A percentile compares a stretch with the other conserved stretches of the same genome.
Evolutionary conservation across 2,888 invertebrate genomes (phyloP).

Genomic region (Linnaemya tessellans): DNA sequence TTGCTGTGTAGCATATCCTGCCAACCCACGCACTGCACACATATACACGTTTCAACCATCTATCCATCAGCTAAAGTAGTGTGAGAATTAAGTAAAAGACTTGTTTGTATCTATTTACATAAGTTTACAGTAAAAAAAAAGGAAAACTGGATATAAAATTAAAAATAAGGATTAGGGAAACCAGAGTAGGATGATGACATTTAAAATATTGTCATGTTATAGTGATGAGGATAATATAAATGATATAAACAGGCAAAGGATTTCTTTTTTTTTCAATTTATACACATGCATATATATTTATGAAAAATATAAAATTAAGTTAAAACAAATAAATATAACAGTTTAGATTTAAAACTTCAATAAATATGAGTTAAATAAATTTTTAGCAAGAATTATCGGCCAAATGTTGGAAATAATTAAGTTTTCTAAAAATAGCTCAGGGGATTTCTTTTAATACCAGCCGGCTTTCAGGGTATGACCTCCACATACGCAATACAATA

Average conservation of each 20-base stretch:
- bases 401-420: no score
- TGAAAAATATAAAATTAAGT: no score
- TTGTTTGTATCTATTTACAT: conserved; percentile 26
- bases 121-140: conserved; percentile 12
- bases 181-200: conserved; percentile 25
- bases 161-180: conserved; percentile 34
- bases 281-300: no score
- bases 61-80: neutral
- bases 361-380: no score
- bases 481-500: no score
- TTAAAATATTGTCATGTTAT: conserved; percentile 42
- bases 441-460: no score
- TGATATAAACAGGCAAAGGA: neutral
- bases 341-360: no score
- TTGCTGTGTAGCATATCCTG: neutral
- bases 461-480: no score
- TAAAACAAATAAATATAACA: no score
- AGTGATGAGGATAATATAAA: neutral
- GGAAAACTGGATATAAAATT: conserved; percentile 34
- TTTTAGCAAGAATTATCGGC: no score
- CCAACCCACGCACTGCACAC: neutral
- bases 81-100: neutral
- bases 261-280: neutral
- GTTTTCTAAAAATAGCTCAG: no score
- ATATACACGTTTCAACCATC: neutral